These are phyloP conservation scores for Linnaemya tessellans DNA, from an alignment of 2,888 invertebrate species.

Conservation along the genomic window DNA sequence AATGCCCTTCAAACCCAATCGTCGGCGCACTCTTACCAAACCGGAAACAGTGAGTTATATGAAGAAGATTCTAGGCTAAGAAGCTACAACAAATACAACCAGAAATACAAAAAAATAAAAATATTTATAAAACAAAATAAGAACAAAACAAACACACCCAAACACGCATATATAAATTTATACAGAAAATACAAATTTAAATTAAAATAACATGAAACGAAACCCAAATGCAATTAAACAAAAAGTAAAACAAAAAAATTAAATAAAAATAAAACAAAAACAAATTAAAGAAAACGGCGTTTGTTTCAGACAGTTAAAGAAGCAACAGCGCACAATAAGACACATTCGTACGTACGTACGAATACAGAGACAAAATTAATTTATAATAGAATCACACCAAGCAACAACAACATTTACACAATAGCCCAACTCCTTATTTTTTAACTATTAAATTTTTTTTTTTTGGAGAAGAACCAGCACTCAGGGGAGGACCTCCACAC, in stretches of 20 bases:
- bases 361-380: neutral
- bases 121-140: neutral
- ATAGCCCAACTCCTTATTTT: neutral
- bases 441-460: too few species aligned
- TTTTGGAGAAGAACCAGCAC: too few species aligned
- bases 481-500: too few species aligned
- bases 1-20: constrained; percentile 83
- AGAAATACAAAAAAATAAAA: too few species aligned
- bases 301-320: neutral
- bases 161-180: constrained; percentile 14
- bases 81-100: constrained; percentile 12
- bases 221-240: constrained; percentile 43
- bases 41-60: constrained; percentile 83
- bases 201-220: constrained; percentile 7
- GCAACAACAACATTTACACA: neutral
- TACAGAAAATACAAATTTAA: constrained; percentile 4
- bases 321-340: constrained; percentile 34
- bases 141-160: neutral
- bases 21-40: constrained; percentile 82
- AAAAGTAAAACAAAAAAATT: too few species aligned
- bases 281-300: neutral
- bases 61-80: constrained; percentile 83
- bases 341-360: neutral
- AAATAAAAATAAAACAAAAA: neutral
- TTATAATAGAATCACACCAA: too few species aligned